A percentile compares a stretch with the other conserved stretches of the same genome.
These are phyloP conservation scores for Arenaria interpres DNA, from an alignment of 2,113 vertebrate genomes.

Conservation along the genomic window DNA sequence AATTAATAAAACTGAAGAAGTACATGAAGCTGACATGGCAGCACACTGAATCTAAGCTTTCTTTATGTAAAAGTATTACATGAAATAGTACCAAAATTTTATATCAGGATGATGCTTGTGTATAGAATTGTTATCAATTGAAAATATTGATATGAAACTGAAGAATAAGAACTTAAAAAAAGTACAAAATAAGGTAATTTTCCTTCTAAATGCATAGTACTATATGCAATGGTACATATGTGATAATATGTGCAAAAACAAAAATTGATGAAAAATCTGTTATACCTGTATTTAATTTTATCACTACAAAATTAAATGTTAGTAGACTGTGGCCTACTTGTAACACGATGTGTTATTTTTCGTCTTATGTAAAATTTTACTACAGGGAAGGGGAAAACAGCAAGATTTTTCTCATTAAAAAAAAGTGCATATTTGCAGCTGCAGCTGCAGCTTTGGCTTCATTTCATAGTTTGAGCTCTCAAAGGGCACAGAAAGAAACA, in stretches of 20 bases:
- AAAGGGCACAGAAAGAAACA: slow-evolving; percentile 20
- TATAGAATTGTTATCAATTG: neutral
- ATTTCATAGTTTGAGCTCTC: slow-evolving; percentile 21
- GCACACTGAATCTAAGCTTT: neutral
- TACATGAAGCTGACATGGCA: neutral
- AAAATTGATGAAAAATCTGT: neutral
- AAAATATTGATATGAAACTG: neutral
- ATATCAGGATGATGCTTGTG: neutral
- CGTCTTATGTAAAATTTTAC: neutral
- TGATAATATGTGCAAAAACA: neutral
- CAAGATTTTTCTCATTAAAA: slow-evolving; percentile 49
- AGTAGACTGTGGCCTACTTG: neutral
- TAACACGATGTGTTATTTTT: neutral
- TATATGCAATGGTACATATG: neutral
- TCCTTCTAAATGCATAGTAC: neutral
- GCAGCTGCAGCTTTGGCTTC: slow-evolving; percentile 65
- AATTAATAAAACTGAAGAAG: neutral
- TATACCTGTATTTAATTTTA: neutral
- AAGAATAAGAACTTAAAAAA: neutral
- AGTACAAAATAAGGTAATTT: neutral
- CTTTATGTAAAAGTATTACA: neutral
- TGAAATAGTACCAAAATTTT: neutral
- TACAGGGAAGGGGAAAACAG: neutral
- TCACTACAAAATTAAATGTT: neutral
- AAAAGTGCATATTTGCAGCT: slow-evolving; percentile 23